Evolutionary conservation across 2,888 invertebrate species (phyloP), one percentile per base, ranked within the genome.

Genomic region (Falcaria lacertinaria): DNA sequence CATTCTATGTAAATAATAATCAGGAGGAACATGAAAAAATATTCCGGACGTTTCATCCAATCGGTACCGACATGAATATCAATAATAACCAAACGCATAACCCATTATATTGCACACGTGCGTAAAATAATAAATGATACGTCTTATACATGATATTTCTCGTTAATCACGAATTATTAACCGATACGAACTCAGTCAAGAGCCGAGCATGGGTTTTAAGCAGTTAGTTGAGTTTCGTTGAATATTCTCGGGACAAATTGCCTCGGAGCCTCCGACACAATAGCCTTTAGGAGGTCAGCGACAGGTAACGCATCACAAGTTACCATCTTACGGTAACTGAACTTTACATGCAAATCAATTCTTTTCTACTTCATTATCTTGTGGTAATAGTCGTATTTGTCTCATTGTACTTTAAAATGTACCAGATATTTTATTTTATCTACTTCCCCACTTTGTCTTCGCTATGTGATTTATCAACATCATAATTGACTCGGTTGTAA

Each of bases 191-290:
- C n/a, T n/a, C n/a, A n/a, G n/a, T 77, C 75, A 68, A 69, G 57
- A 47, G 71, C 71, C 70, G 63, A 59, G 47, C 59, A 55, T 54
- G 53, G 62, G 50, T 53, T 45, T 42, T 45, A 51, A 56, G 48
- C 54, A 50, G 50, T 54, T 49, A 54, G 45, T 40, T 60, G 54
- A 58, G 65, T 61, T 50, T 62, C 60, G 67, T 80, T 77, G 71
- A 73, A 75, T 81, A 81, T 82, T 79, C 79, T 61, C 51, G 56
- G 61, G 66, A 80, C 74, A 84, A 83, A 84, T 80, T 76, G 74
- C 76, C 78, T 80, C 58, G 55, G 60, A 57, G 64, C 60, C 68
- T 62, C 57, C 55, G 46, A 63, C 54, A 76, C 76, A 77, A 76
- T 72, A 58, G 66, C 61, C 70, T 71, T 64, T 52, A 53, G 58